Evolutionary conservation across 2,797 vertebrate species (phyloP), one percentile per base, ranked within the genome.

Genomic region (Agapornis canus): DNA sequence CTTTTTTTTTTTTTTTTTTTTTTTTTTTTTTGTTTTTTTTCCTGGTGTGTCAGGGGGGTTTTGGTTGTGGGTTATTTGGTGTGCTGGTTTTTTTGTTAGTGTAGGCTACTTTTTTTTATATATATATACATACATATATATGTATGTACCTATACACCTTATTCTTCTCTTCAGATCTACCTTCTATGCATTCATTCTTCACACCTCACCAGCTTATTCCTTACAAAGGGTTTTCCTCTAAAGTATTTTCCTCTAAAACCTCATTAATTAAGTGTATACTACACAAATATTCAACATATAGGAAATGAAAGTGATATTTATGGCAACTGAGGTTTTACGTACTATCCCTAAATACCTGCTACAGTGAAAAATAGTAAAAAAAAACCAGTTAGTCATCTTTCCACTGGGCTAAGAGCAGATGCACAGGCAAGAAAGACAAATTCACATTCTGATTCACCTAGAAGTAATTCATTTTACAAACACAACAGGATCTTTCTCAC

Each of bases 301-400:
- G 16, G 20, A 69, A 68, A 63, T 26, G 2, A 54, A 68, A 68
- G 65, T 20, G 12, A 7, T 64, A 32, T 45, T 77, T 83, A 71
- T 19, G 14, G 16, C 43, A 71, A 56, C 3, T 5, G 26, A 69
- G 8, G 14, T 57, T 49, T 18, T 57, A 51, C 2, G 0, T 45
- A 40, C 37, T 45, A 31, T n/a, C 21, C 10, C 18, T 45, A 43
- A 49, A 56, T 43, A 77, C 13, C 31, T 23, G 13, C 32, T n/a
- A 23, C 25, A 70, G 32, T n/a, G 49, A 81, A 76, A 75, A 75
- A 45, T 2, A 10, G 6, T 32, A 17, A 3, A n/a, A 80, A 73
- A 45, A 40, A 32, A n/a, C n/a, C 35, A 35, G 13, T 56, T n/a
- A 32, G 13, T 25, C 3, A 61, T 15, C 19, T 66, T 37, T 66